A percentile compares a stretch with the other conserved stretches of the same genome.
Evolutionary conservation across 2,113 vertebrate genomes (phyloP).

Genomic region (Actenoides lindsayi): DNA sequence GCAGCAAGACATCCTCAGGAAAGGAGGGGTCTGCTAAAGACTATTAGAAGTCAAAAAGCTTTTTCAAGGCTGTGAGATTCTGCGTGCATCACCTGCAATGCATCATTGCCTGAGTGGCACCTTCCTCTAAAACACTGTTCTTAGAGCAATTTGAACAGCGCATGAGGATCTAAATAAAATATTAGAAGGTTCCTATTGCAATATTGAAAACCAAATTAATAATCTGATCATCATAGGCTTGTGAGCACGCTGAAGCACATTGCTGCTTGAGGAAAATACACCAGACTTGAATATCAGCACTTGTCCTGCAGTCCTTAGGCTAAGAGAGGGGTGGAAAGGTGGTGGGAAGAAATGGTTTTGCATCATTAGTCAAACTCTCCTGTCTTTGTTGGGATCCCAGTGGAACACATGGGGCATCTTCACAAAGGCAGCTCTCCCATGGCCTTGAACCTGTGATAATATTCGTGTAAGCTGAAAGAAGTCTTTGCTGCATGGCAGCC

Average conservation of each 20-base stretch:
- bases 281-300: background rate
- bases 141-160: background rate
- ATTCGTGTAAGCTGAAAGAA: background rate
- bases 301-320: background rate
- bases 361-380: background rate
- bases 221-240: background rate
- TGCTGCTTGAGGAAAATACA: background rate
- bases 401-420: background rate
- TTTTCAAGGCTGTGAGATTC: background rate
- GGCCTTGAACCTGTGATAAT: background rate
- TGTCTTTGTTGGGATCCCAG: background rate
- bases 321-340: background rate
- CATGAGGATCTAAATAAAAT: background rate
- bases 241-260: background rate
- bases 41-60: background rate
- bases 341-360: background rate
- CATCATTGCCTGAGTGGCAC: background rate
- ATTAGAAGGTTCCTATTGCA: background rate
- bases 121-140: background rate
- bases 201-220: background rate
- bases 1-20: background rate
- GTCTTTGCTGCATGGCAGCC: background rate
- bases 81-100: background rate
- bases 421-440: background rate
- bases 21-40: background rate